Percentiles rank a stretch among this genome's conserved stretches.
phyloP scores from a whole-genome alignment of 2,797 vertebrate species.

The Oceanodroma leucorhoa region DNA sequence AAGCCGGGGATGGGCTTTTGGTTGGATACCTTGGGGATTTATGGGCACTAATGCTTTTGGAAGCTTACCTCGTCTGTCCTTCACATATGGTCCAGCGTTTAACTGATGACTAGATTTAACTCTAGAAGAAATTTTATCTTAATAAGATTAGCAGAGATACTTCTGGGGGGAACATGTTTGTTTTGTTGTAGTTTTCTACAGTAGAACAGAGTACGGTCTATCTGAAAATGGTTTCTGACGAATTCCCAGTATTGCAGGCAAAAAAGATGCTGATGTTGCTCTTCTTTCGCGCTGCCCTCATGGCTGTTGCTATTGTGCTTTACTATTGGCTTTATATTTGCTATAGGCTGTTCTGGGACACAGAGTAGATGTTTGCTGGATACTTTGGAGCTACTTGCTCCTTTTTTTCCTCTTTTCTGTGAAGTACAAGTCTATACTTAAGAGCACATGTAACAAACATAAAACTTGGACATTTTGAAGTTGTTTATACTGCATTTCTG shows the following conservation, averaged over 20 bases:
- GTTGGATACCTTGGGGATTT: not conserved
- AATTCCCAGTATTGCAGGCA: not conserved
- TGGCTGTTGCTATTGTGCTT: not conserved
- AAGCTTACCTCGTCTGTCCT: not conserved
- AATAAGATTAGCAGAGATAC: not conserved
- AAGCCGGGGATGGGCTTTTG: not conserved
- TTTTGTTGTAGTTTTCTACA: not conserved
- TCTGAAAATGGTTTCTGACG: not conserved
- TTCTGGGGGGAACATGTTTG: not conserved
- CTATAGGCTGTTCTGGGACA: not conserved
- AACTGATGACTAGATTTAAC: not conserved
- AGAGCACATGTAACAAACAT: not conserved
- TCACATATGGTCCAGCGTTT: not conserved
- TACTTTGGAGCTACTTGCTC: not conserved
- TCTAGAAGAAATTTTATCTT: not conserved
- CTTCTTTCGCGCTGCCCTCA: not conserved
- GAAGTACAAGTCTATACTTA: not conserved
- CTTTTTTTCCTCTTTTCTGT: not conserved
- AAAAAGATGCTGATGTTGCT: not conserved
- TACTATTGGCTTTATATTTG: not conserved
- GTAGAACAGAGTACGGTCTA: not conserved
- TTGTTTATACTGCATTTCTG: not conserved
- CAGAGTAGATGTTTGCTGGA: not conserved
- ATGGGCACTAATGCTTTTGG: not conserved
- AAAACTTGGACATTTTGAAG: not conserved